Conservation (phyloP, 1,140 invertebrate species). For the Sarcophaga bullata region DNA sequence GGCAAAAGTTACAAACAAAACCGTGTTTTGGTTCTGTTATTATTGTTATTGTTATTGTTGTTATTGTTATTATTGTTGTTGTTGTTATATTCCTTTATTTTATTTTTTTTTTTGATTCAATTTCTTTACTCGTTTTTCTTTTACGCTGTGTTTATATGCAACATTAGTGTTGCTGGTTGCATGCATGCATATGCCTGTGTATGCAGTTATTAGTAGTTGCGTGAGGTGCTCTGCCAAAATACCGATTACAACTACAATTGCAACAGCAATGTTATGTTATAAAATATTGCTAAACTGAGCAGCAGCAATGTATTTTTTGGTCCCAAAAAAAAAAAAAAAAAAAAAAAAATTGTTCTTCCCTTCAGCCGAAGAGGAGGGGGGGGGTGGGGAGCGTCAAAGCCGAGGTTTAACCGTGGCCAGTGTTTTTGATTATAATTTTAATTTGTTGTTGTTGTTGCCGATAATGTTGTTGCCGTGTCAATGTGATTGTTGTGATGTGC, state of each 20-base stretch:
- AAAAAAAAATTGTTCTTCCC: too few relatives aligned
- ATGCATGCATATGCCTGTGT: background rate
- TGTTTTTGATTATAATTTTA: slow-evolving; percentile 1
- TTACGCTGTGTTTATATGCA: background rate
- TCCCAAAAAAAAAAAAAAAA: slow-evolving; percentile 11
- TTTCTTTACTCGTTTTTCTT: background rate
- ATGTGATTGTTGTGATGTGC: slow-evolving; percentile 44
- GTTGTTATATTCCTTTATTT: too few relatives aligned
- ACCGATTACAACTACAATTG: background rate
- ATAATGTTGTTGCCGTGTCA: slow-evolving; percentile 44
- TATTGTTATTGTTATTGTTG: slow-evolving; percentile 16
- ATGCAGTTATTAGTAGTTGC: slow-evolving; percentile 19
- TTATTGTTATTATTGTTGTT: slow-evolving; percentile 21
- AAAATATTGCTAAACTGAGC: slow-evolving; percentile 24
- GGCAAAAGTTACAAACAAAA: slow-evolving; percentile 58
- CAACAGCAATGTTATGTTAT: background rate
- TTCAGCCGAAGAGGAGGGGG: too few relatives aligned
- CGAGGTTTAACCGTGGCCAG: slow-evolving; percentile 31
- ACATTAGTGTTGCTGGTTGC: background rate
- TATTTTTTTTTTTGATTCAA: too few relatives aligned
- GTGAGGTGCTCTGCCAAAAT: slow-evolving; percentile 37
- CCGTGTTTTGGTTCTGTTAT: slow-evolving; percentile 16
- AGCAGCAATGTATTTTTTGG: slow-evolving; percentile 7
- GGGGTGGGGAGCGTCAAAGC: slow-evolving; percentile 27
- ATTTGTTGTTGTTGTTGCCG: slow-evolving; percentile 19